A percentile compares a stretch with the other conserved stretches of the same genome.
Conservation (phyloP, 2,888 invertebrate genomes). For the Pristionchus japonicus region DNA sequence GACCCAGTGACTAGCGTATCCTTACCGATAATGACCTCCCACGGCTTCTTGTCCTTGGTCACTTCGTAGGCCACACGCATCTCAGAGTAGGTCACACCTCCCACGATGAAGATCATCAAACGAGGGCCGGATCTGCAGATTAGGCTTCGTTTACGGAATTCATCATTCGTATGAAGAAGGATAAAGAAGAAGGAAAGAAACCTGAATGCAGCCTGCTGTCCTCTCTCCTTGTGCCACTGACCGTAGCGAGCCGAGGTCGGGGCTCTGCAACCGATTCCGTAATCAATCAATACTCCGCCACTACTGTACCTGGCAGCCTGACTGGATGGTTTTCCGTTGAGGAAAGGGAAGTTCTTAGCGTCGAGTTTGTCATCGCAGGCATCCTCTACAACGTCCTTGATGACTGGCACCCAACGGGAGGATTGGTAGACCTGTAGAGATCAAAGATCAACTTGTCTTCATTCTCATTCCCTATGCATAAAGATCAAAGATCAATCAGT, state of each 20-base stretch:
- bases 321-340: conserved; percentile 82
- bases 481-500: background rate
- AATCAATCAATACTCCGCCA: background rate
- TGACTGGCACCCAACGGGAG: conserved; percentile 89
- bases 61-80: conserved; percentile 98
- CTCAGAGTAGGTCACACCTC: conserved; percentile 95
- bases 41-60: conserved; percentile 92
- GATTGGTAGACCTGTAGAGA: conserved; percentile 67
- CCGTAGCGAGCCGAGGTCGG: conserved; percentile 84
- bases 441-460: background rate
- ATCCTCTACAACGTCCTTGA: conserved; percentile 99
- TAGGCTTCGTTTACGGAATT: no score
- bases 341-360: conserved; percentile 93
- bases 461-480: background rate
- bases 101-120: conserved; percentile 94
- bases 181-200: no score
- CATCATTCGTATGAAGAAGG: no score
- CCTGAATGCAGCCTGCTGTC: conserved; percentile 81
- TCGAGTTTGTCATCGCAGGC: conserved; percentile 97
- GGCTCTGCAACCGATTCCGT: conserved; percentile 59
- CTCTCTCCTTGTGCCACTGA: conserved; percentile 99
- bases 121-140: conserved; percentile 83
- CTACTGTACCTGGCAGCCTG: conserved; percentile 55
- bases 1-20: background rate
- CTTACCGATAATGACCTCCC: conserved; percentile 96